Percentiles rank a stretch among this genome's conserved stretches.
phyloP scores from a whole-genome alignment of 1,140 invertebrate species.

The Caenorhabditis briggsae region DNA sequence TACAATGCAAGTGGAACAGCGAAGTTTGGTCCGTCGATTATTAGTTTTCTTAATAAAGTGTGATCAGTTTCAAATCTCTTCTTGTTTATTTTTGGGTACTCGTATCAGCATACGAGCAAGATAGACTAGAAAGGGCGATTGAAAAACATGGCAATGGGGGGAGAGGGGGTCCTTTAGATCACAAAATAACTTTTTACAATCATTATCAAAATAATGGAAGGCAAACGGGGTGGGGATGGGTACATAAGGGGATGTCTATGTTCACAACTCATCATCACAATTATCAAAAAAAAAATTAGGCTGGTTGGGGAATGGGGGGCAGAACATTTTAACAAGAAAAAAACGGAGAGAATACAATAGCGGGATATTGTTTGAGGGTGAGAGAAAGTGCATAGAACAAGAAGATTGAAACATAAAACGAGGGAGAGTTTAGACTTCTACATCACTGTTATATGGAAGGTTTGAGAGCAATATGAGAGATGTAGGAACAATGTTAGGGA shows the following conservation, averaged over 20 bases:
- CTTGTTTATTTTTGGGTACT: background rate
- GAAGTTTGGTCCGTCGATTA: slow-evolving; percentile 69
- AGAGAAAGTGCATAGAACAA: slow-evolving; percentile 38
- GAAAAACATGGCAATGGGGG: background rate
- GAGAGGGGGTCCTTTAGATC: background rate
- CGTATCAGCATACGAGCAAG: background rate
- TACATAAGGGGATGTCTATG: background rate
- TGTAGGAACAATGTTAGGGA: slow-evolving; percentile 12
- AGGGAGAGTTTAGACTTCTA: background rate
- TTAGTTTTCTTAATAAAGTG: background rate
- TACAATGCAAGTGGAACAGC: slow-evolving; percentile 67
- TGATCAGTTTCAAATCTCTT: background rate
- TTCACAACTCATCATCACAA: slow-evolving; percentile 34
- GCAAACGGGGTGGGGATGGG: background rate
- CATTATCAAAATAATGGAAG: slow-evolving; percentile 49
- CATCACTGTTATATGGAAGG: background rate
- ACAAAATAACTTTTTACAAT: slow-evolving; percentile 56
- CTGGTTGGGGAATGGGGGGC: background rate
- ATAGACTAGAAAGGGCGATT: slow-evolving; percentile 18
- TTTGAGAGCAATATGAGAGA: background rate
- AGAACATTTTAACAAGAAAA: background rate
- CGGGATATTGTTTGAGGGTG: slow-evolving; percentile 9
- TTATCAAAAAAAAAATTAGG: background rate
- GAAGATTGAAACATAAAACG: background rate
- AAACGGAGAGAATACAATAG: background rate